Conservation (phyloP, 2,888 invertebrate species). For the Bellardia pandia region DNA sequence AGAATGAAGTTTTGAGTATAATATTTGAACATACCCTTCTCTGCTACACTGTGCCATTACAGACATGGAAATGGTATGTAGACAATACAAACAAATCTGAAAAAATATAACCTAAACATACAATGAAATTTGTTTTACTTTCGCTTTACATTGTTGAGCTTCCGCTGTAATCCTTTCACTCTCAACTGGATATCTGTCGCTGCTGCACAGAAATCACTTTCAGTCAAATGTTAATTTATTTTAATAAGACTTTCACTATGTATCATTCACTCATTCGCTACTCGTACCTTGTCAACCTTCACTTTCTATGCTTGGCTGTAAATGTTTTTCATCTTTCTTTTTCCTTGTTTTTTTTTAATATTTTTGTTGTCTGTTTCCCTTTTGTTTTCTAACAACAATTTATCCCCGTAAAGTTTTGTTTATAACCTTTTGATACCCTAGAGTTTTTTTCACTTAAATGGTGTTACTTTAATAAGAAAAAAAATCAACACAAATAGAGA, state of each 20-base stretch:
- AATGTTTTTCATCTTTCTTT: neutral
- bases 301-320: too few species aligned
- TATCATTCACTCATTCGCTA: neutral
- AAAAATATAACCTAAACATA: constrained; percentile 32
- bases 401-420: constrained; percentile 43
- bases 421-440: constrained; percentile 42
- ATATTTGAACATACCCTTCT: too few species aligned
- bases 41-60: neutral
- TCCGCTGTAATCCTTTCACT: constrained; percentile 5
- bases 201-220: constrained; percentile 4
- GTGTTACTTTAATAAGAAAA: neutral
- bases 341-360: neutral
- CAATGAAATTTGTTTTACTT: constrained; percentile 37
- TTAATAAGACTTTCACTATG: constrained; percentile 18
- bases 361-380: constrained; percentile 31
- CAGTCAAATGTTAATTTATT: constrained; percentile 59
- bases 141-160: constrained; percentile 8
- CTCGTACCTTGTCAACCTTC: neutral
- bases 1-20: too few species aligned
- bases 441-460: constrained; percentile 26
- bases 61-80: neutral
- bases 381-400: constrained; percentile 44
- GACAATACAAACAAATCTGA: neutral
- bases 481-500: constrained; percentile 13
- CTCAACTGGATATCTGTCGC: neutral